Conservation (phyloP, 2,113 vertebrate species). For the Nycticorax nycticorax region DNA sequence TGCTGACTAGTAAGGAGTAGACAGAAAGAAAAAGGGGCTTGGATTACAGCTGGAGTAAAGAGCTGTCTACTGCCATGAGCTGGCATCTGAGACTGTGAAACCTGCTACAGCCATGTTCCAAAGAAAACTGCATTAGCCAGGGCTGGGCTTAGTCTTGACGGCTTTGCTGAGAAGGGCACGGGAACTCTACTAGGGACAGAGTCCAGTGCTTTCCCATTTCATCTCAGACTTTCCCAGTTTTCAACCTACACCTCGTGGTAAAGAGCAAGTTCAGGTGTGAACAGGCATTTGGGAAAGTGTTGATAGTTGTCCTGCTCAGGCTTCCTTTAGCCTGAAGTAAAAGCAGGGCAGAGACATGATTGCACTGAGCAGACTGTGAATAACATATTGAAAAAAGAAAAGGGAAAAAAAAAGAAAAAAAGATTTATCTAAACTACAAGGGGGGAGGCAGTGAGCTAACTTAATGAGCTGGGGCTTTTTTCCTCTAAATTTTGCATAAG, state of each 20-base stretch:
- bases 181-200: background rate
- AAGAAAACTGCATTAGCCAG: background rate
- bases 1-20: background rate
- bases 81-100: background rate
- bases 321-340: background rate
- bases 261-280: background rate
- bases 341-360: background rate
- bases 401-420: background rate
- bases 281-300: background rate
- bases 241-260: background rate
- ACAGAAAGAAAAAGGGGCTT: background rate
- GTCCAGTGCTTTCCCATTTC: background rate
- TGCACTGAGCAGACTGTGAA: background rate
- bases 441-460: background rate
- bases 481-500: background rate
- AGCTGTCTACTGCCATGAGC: background rate
- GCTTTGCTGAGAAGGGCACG: background rate
- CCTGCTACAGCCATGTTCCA: background rate
- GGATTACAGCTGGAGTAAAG: background rate
- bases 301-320: background rate
- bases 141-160: background rate
- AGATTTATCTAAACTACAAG: background rate
- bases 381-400: background rate
- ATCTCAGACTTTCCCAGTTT: background rate
- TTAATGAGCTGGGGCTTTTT: background rate